phyloP scores from a whole-genome alignment of 2,797 vertebrate species.

The Lepilemur septentrionalis region DNA sequence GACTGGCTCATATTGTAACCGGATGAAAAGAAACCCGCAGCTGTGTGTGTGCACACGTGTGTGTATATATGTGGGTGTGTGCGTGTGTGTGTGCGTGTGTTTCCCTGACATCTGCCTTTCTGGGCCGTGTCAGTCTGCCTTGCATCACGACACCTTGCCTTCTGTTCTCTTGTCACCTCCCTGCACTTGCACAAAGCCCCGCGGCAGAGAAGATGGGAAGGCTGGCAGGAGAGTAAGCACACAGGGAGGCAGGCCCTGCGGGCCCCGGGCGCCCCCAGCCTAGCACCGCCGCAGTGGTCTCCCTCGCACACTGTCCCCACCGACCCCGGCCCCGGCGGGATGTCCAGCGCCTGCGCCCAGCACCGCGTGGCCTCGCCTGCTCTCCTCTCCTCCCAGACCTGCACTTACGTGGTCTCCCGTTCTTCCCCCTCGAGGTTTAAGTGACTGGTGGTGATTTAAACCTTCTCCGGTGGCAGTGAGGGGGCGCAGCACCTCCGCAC shows the following conservation, averaged over 20 bases:
- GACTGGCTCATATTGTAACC: rapidly evolving
- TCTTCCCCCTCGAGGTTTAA: background rate
- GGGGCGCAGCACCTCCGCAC: rapidly evolving
- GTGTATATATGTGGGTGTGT: rapidly evolving
- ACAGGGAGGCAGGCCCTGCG: rapidly evolving
- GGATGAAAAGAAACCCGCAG: background rate
- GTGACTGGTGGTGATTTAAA: background rate
- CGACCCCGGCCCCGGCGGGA: too few species aligned
- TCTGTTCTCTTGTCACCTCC: background rate
- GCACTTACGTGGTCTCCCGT: rapidly evolving
- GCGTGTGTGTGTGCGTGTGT: too few species aligned
- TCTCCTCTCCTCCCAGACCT: background rate
- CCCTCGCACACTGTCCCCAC: rapidly evolving
- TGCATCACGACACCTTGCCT: rapidly evolving
- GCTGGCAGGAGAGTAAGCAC: rapidly evolving
- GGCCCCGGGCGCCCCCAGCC: rapidly evolving
- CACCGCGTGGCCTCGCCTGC: too few species aligned
- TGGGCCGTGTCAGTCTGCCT: rapidly evolving
- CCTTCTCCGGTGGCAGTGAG: too few species aligned
- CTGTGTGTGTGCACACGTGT: too few species aligned
- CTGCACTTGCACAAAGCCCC: background rate
- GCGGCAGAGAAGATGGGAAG: rapidly evolving
- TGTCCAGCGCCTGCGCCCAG: background rate
- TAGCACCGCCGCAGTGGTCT: rapidly evolving
- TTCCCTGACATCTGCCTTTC: rapidly evolving